Percentiles rank a stretch among this genome's conserved stretches.
phyloP scores from a whole-genome alignment of 2,888 invertebrate genomes.

The Platycheirus rosarum region DNA sequence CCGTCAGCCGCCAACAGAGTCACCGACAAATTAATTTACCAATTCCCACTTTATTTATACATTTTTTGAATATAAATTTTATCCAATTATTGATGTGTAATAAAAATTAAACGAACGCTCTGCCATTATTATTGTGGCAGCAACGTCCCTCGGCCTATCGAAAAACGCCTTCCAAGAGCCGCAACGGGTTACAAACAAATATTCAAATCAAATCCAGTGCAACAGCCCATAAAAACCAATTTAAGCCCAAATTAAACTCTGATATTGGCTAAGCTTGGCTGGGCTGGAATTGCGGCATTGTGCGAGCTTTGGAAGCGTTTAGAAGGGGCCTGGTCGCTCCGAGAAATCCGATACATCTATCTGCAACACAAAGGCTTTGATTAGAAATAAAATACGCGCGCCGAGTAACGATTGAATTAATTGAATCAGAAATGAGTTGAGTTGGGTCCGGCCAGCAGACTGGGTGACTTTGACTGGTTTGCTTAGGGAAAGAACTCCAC shows the following conservation, averaged over 20 bases:
- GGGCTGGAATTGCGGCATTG: conserved; percentile 10
- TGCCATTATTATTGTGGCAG: conserved; percentile 40
- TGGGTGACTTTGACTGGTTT: conserved; percentile 17
- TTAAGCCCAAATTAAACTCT: conserved; percentile 71
- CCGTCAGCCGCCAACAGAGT: neutral
- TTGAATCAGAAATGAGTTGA: conserved; percentile 61
- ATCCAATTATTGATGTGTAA: conserved; percentile 68
- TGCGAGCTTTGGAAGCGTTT: conserved; percentile 18
- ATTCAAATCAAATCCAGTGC: conserved; percentile 68
- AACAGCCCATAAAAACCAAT: conserved; percentile 67
- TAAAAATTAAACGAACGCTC: conserved; percentile 65
- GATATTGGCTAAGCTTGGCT: conserved; percentile 63
- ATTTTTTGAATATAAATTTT: conserved; percentile 43
- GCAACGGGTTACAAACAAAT: conserved; percentile 49
- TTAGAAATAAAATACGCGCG: conserved; percentile 66
- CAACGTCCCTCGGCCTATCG: conserved; percentile 22
- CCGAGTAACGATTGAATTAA: conserved; percentile 60
- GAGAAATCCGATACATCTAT: conserved; percentile 56
- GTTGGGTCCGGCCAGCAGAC: conserved; percentile 9
- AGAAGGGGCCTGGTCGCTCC: conserved; percentile 13
- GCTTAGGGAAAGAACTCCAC: conserved; percentile 31
- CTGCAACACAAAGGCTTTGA: conserved; percentile 45
- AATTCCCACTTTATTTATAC: conserved; percentile 46
- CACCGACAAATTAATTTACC: conserved; percentile 56
- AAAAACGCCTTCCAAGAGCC: conserved; percentile 20